These are phyloP conservation scores for Yponomeuta cagnagella DNA, from an alignment of 2,888 invertebrate genomes.

Conservation along the genomic window DNA sequence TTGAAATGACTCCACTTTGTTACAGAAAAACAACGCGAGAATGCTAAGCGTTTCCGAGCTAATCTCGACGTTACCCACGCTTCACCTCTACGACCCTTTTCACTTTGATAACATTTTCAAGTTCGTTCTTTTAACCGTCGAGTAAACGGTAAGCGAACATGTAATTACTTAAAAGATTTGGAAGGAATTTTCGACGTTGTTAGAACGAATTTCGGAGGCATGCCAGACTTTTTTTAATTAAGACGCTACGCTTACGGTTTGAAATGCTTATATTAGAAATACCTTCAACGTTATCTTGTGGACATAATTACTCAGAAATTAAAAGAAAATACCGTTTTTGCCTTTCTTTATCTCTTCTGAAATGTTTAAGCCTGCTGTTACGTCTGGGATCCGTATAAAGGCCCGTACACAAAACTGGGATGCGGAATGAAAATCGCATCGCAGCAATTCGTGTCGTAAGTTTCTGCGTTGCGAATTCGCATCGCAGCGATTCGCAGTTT, in stretches of 20 bases:
- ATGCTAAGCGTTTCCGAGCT: not conserved
- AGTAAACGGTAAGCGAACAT: not conserved
- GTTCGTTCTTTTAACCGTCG: not conserved
- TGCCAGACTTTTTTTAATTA: not conserved
- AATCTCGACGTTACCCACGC: not conserved
- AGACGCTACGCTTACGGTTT: not conserved
- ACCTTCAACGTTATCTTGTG: not conserved
- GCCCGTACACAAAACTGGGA: too few relatives aligned
- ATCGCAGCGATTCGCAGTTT: too few relatives aligned
- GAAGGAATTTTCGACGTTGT: not conserved
- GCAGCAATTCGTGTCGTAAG: too few relatives aligned
- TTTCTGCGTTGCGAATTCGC: too few relatives aligned
- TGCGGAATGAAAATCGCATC: too few relatives aligned
- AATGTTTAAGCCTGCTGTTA: too few relatives aligned
- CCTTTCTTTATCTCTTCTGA: too few relatives aligned
- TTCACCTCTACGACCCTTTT: not conserved
- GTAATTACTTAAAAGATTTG: not conserved
- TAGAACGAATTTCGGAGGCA: not conserved
- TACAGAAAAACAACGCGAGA: not conserved
- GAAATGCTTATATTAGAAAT: not conserved
- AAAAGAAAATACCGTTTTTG: not conserved
- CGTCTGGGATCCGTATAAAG: too few relatives aligned
- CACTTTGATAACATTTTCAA: slow-evolving; percentile 1
- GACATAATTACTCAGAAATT: not conserved
- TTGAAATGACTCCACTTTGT: not conserved